A percentile compares a stretch with the other conserved stretches of the same genome.
These are phyloP conservation scores for Centruroides sculpturatus DNA, from an alignment of 1,140 invertebrate genomes.

Conservation along the genomic window DNA sequence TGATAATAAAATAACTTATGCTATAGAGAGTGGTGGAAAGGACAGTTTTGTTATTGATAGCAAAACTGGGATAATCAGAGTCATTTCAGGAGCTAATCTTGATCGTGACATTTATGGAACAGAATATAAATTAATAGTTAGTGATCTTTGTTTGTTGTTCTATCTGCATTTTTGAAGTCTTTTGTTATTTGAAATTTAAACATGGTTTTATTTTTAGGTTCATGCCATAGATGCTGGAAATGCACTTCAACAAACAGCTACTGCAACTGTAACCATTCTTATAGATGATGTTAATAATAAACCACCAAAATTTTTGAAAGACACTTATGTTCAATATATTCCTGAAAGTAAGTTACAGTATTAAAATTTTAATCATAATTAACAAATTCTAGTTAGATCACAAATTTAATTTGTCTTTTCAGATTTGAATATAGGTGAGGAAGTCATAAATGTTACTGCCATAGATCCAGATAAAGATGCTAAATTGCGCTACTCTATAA, in stretches of 20 bases:
- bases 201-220: slow-evolving; percentile 18
- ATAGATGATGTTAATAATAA: slow-evolving; percentile 71
- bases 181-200: no score
- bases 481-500: slow-evolving; percentile 48
- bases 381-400: not conserved
- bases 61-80: slow-evolving; percentile 50
- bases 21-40: slow-evolving; percentile 52
- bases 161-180: no score
- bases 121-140: slow-evolving; percentile 8
- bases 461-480: slow-evolving; percentile 53
- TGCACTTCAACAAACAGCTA: slow-evolving; percentile 32
- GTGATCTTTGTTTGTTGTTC: not conserved
- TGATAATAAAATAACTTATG: slow-evolving; percentile 50
- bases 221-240: slow-evolving; percentile 20
- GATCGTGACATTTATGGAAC: slow-evolving; percentile 10
- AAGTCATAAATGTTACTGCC: slow-evolving; percentile 45
- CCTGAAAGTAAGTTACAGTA: slow-evolving; percentile 40
- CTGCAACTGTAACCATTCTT: slow-evolving; percentile 44
- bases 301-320: slow-evolving; percentile 50
- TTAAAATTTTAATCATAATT: not conserved
- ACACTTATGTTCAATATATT: slow-evolving; percentile 48
- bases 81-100: slow-evolving; percentile 49
- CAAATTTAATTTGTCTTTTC: not conserved
- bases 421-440: slow-evolving; percentile 9
- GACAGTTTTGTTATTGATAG: slow-evolving; percentile 64